Percentiles rank a stretch among this genome's conserved stretches.
phyloP scores from a whole-genome alignment of 2,888 invertebrate species.

The Fabriciana adippe region DNA sequence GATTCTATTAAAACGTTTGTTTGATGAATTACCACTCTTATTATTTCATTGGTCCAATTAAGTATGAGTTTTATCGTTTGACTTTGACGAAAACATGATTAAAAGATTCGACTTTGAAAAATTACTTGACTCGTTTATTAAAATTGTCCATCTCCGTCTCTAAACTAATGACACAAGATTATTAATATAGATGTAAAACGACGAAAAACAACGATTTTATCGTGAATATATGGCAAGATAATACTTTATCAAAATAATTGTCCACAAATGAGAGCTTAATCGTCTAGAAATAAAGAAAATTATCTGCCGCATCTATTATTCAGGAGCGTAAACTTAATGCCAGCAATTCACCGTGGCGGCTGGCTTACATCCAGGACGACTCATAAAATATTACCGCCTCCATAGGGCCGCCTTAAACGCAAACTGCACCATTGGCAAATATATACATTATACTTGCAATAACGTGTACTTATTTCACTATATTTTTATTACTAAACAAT shows the following conservation, averaged over 20 bases:
- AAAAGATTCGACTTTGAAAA: conserved; percentile 3
- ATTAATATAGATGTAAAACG: too few relatives aligned
- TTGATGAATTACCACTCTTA: conserved; percentile 18
- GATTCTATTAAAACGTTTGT: conserved; percentile 11
- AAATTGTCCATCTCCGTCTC: too few relatives aligned
- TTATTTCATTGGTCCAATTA: conserved; percentile 24
- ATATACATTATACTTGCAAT: not conserved
- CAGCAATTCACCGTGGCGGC: conserved; percentile 33
- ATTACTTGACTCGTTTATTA: too few relatives aligned
- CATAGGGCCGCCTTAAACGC: conserved; percentile 16
- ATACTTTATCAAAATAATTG: conserved; percentile 17
- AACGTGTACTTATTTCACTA: too few relatives aligned
- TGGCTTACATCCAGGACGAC: conserved; percentile 38
- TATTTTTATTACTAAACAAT: too few relatives aligned
- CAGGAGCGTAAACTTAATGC: conserved; percentile 34
- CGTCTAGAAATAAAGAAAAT: conserved; percentile 32
- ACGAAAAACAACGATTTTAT: too few relatives aligned
- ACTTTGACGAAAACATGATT: not conserved
- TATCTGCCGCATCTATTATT: conserved; percentile 37
- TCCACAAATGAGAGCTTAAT: conserved; percentile 25
- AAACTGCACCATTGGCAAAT: conserved; percentile 13
- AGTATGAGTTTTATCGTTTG: not conserved
- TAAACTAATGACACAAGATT: too few relatives aligned
- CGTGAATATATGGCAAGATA: not conserved
- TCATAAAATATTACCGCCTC: conserved; percentile 39